phyloP scores from a whole-genome alignment of 2,797 vertebrate genomes.

The Fratercula arctica region DNA sequence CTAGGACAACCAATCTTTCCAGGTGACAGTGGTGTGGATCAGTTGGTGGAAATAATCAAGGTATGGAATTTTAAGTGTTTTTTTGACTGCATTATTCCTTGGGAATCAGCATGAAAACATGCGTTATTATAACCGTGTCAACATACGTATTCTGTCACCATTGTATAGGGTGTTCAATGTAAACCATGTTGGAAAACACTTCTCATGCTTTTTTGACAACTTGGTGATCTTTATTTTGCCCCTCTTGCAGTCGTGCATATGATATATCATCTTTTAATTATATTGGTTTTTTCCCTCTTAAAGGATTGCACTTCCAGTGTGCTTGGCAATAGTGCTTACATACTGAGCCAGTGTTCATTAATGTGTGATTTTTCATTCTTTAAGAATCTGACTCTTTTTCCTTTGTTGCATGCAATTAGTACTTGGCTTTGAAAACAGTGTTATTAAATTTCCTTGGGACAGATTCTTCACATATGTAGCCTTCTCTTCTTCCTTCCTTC shows the following conservation, averaged over 20 bases:
- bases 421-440: background rate
- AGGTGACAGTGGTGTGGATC: slow-evolving; percentile 98
- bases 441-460: background rate
- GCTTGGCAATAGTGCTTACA: background rate
- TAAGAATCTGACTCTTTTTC: background rate
- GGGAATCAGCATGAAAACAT: background rate
- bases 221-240: background rate
- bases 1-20: slow-evolving; percentile 99
- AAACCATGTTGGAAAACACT: background rate
- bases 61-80: slow-evolving; percentile 73
- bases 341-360: background rate
- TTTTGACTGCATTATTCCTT: background rate
- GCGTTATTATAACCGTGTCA: background rate
- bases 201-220: background rate
- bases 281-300: background rate
- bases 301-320: background rate
- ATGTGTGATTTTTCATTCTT: background rate
- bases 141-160: background rate
- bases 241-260: background rate
- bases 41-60: slow-evolving; percentile 99
- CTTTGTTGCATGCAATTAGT: background rate
- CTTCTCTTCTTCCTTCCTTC: background rate
- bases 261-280: background rate
- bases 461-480: background rate
- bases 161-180: background rate